Evolutionary conservation across 2,888 invertebrate genomes (phyloP), one percentile per base, ranked within the genome.

Genomic region (Eilema griseolum): DNA sequence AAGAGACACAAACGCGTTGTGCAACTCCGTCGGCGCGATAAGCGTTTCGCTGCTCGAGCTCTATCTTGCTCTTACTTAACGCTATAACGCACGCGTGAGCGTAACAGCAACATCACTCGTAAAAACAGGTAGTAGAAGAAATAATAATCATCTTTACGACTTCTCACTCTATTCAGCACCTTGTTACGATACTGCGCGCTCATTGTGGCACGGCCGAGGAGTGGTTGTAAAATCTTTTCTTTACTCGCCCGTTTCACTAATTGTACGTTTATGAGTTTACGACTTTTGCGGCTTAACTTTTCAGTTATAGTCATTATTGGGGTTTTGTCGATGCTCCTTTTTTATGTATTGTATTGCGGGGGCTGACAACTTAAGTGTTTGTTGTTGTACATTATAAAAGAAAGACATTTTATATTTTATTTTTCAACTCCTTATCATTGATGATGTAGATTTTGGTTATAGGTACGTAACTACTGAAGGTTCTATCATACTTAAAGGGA

Each of bases 141-240:
- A 95, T 95, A 95, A 95, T 95, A 95, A 95, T 95, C 95, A 95
- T 95, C 94, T 95, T 95, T 95, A 95, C 92, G 95, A 95, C 95
- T 95, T 95, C 95, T 95, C 95, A 95, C 95, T 95, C 95, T 95
- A 95, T 95, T 95, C 95, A 94, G 95, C 95, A 95, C 95, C 95
- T 95, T 95, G 95, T 95, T 95, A 95, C 94, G 94, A 94, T 95
- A 94, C 92, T 94, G 93, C 92, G 92, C 91, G 94, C 93, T 95
- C 94, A 95, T 95, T 95, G 95, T 95, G 90, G 91, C 89, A 91
- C 93, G 92, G 89, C 89, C 90, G 93, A 92, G 88, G 90, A 94
- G 93, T 90, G 94, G 93, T 94, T 94, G 95, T 95, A 95, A 95
- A 95, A 95, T 95, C 95, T 95, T 95, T 95, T 95, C 95, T 95